Base-by-base conservation (phyloP, 1,140 invertebrate species). In the Macrocentrus cingulum region DNA sequence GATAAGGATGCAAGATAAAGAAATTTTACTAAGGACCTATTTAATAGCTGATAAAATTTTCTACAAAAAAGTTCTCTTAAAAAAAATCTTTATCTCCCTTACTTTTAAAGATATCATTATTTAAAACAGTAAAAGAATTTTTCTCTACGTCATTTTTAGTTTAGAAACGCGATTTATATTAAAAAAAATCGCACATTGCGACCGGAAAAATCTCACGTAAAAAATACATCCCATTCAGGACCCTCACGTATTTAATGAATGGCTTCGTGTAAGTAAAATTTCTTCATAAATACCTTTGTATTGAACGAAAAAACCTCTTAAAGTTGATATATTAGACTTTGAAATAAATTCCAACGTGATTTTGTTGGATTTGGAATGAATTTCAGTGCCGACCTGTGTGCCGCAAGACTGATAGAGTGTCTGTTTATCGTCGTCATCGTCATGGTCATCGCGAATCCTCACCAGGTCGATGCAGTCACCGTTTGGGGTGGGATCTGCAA, bases 301-400 rank as follows among this genome's bases (percentile, higher is more conserved):
- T 22, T 79, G 72, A 7, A 79, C 50, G 8, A 80, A 70, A 51
- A 80, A 77, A 61, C 78, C 78, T 36, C 78, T 66, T n/a, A 70
- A 72, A 0, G 73, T 70, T 57, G 67, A 76, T 2, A 79, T 19
- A 16, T 42, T 71, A 15, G 55, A 57, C 5, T 71, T 66, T 0
- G 74, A 69, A 25, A 79, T 63, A 16, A 80, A 68, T 53, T 80
- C 69, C 23, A 80, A 69, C 13, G 74, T 78, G 20, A 80, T 56
- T 23, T 70, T 55, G 55, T 77, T 79, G 34, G 75, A 72, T 15
- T 68, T 70, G 4, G 78, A 80, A 36, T 77, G 57, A 44, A 80
- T 57, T 58, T 65, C 71, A 32, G 68, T 61, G 16, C 78, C 77
- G 3, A 72, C 68, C 0, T 59, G 62, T 5, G 72, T 74, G 22